Conservation (phyloP, 2,888 invertebrate species). For the Siphlonurus alternatus region DNA sequence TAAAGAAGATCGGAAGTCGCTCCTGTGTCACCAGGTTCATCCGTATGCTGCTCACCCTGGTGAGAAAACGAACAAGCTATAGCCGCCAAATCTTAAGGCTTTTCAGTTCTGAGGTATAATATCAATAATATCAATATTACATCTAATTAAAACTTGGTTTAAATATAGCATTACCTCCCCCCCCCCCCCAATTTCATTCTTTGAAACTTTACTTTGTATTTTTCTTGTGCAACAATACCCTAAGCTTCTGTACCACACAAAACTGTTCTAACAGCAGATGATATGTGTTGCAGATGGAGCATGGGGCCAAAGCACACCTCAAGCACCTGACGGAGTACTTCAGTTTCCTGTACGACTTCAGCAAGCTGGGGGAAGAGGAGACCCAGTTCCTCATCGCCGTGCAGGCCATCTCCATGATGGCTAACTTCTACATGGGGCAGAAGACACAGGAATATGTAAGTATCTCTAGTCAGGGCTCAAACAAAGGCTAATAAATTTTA, state of each 20-base stretch:
- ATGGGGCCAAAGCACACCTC: slow-evolving; percentile 68
- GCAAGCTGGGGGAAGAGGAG: slow-evolving; percentile 89
- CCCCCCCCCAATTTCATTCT: too few species aligned
- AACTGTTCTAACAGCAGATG: slow-evolving; percentile 3
- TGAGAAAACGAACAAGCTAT: too few species aligned
- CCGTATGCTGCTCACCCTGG: slow-evolving; percentile 67
- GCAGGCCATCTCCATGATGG: slow-evolving; percentile 77
- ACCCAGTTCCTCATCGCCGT: slow-evolving; percentile 71
- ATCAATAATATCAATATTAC: too few species aligned
- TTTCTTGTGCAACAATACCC: too few species aligned
- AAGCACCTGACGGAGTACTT: slow-evolving; percentile 88
- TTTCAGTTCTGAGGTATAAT: slow-evolving; percentile 5
- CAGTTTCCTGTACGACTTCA: slow-evolving; percentile 79
- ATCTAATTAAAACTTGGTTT: too few species aligned
- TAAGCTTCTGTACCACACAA: too few species aligned
- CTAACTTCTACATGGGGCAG: slow-evolving; percentile 82
- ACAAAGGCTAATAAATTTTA: not conserved
- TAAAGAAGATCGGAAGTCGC: slow-evolving; percentile 44
- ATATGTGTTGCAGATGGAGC: slow-evolving; percentile 45
- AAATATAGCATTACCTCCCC: too few species aligned
- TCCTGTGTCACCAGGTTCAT: slow-evolving; percentile 89
- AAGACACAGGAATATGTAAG: slow-evolving; percentile 53
- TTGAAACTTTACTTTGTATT: too few species aligned
- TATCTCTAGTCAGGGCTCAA: too few species aligned
- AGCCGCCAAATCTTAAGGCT: slow-evolving; percentile 2